Percentiles rank a stretch among this genome's conserved stretches.
Conservation (phyloP, 1,140 invertebrate genomes). For the Drosophila pseudoananassae region DNA sequence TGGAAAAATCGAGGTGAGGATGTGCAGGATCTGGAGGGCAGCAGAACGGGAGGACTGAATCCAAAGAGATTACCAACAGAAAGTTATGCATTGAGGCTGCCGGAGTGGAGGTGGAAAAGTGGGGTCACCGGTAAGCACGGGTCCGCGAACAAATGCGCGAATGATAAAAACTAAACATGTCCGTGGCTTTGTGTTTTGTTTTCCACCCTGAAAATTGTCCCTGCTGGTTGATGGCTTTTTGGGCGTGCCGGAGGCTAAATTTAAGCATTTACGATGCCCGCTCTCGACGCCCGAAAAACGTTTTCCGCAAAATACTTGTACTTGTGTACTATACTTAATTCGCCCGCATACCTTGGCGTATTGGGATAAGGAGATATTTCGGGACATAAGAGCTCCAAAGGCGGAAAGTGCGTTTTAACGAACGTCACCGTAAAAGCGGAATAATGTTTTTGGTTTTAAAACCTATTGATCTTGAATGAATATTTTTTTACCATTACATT, state of each 20-base stretch:
- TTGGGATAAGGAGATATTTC: background rate
- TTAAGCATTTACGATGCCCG: constrained; percentile 44
- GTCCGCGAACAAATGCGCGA: constrained; percentile 49
- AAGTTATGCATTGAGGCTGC: constrained; percentile 21
- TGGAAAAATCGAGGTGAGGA: constrained; percentile 3
- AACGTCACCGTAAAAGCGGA: background rate
- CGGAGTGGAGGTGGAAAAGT: background rate
- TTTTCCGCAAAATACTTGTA: background rate
- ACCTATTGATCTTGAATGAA: background rate
- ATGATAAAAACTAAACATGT: constrained; percentile 71
- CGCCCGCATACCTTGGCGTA: constrained; percentile 4
- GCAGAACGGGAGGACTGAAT: constrained; percentile 8
- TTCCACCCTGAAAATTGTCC: constrained; percentile 18
- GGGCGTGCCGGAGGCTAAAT: constrained; percentile 42
- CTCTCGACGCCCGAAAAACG: constrained; percentile 2
- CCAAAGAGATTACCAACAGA: constrained; percentile 43
- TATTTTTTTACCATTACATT: background rate
- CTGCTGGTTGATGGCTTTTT: constrained; percentile 26
- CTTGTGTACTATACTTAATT: background rate
- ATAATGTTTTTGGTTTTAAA: background rate
- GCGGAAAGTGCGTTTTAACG: background rate
- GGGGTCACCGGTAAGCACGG: constrained; percentile 23
- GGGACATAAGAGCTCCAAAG: background rate
- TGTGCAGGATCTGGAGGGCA: background rate
- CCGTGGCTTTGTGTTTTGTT: constrained; percentile 34